A percentile compares a stretch with the other conserved stretches of the same genome.
phyloP scores from a whole-genome alignment of 2,888 invertebrate species.

The Ormyrus rosae region DNA sequence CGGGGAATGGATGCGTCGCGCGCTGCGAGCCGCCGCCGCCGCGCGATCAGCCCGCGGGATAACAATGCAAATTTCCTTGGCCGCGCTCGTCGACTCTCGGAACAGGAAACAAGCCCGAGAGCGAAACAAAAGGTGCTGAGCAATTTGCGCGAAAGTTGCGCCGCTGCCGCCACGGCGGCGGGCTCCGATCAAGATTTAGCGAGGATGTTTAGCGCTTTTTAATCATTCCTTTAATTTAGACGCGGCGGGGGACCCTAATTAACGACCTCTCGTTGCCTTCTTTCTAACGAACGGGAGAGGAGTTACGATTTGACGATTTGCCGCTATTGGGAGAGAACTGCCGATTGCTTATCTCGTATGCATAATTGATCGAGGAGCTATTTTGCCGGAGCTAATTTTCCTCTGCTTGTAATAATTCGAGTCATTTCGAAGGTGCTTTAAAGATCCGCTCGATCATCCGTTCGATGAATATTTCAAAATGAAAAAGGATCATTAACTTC shows the following conservation, averaged over 20 bases:
- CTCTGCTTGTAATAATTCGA: neutral
- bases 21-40: conserved; percentile 20
- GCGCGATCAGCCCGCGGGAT: conserved; percentile 58
- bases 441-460: too few species aligned
- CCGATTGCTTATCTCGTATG: neutral
- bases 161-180: too few species aligned
- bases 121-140: conserved; percentile 26
- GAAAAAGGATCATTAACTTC: too few species aligned
- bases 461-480: too few species aligned
- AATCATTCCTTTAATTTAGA: conserved; percentile 14
- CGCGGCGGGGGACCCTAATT: neutral
- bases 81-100: neutral
- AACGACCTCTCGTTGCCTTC: neutral
- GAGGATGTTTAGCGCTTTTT: conserved; percentile 1
- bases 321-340: too few species aligned
- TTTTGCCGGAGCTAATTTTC: neutral
- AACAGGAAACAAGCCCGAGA: conserved; percentile 30
- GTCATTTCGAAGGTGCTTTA: too few species aligned
- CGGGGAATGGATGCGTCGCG: conserved; percentile 18
- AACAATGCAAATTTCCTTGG: conserved; percentile 47
- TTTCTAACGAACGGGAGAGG: neutral
- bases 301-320: too few species aligned
- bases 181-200: too few species aligned
- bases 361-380: neutral
- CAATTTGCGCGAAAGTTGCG: conserved; percentile 37